These are phyloP conservation scores for Zygaena filipendulae DNA, from an alignment of 2,888 invertebrate genomes.

Conservation along the genomic window DNA sequence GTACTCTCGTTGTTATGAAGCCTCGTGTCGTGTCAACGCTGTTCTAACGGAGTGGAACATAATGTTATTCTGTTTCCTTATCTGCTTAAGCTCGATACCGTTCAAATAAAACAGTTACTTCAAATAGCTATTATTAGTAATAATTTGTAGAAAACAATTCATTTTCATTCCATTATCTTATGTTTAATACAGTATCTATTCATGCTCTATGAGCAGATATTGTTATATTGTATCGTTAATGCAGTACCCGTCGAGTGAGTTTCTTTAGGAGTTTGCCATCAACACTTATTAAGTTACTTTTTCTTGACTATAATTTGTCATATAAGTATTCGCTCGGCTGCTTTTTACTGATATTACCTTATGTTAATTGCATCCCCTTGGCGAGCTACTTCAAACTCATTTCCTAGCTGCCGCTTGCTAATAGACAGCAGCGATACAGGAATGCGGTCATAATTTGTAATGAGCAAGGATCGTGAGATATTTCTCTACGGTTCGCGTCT, in stretches of 20 bases:
- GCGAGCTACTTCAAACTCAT: slow-evolving; percentile 22
- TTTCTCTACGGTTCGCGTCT: slow-evolving; percentile 55
- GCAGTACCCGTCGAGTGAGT: no score
- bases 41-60: slow-evolving; percentile 38
- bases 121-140: no score
- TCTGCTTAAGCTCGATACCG: no score
- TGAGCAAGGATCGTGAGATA: slow-evolving; percentile 59
- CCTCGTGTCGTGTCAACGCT: slow-evolving; percentile 51
- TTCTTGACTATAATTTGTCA: slow-evolving; percentile 43
- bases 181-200: no score
- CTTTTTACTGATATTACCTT: slow-evolving; percentile 44
- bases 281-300: slow-evolving; percentile 28
- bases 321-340: slow-evolving; percentile 28
- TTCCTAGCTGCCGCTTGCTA: slow-evolving; percentile 36
- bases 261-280: no score
- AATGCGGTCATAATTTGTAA: slow-evolving; percentile 68
- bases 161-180: no score
- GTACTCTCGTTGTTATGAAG: slow-evolving; percentile 62
- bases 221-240: no score
- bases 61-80: slow-evolving; percentile 34
- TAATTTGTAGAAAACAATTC: no score
- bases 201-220: no score
- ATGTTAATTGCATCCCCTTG: slow-evolving; percentile 16
- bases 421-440: slow-evolving; percentile 42
- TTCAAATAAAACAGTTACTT: no score